phyloP scores from a whole-genome alignment of 2,113 vertebrate species.

The Pedetes capensis region DNA sequence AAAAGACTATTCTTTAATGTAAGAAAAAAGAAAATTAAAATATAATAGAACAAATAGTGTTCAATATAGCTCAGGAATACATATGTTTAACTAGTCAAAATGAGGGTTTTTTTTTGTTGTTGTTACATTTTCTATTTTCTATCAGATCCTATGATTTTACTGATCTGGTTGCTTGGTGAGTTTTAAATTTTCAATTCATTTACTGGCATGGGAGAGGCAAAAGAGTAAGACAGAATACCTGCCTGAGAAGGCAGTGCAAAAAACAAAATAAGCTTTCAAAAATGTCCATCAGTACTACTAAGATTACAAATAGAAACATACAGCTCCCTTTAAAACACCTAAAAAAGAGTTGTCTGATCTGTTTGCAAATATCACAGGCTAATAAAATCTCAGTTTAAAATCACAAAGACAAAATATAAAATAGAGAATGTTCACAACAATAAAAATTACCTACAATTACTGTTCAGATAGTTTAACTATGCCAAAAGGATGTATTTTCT shows the following conservation, averaged over 20 bases:
- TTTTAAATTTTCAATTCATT: conserved; percentile 54
- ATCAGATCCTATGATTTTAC: conserved; percentile 23
- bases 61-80: not conserved
- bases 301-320: not conserved
- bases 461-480: not conserved
- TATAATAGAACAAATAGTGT: conserved; percentile 1
- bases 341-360: not conserved
- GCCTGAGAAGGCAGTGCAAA: not conserved
- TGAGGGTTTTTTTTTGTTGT: too few species aligned
- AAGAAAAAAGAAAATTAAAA: conserved; percentile 41
- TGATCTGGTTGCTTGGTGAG: not conserved
- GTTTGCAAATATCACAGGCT: not conserved
- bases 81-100: too few species aligned
- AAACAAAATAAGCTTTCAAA: conserved; percentile 21
- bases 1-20: not conserved
- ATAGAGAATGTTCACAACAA: not conserved
- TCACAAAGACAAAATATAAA: not conserved
- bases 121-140: conserved; percentile 16
- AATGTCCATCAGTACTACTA: not conserved
- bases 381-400: conserved; percentile 29
- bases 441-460: not conserved
- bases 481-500: not conserved
- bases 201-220: not conserved
- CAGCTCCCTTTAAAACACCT: not conserved
- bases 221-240: not conserved